phyloP scores from a whole-genome alignment of 2,113 vertebrate genomes.

The Mesitornis unicolor region DNA sequence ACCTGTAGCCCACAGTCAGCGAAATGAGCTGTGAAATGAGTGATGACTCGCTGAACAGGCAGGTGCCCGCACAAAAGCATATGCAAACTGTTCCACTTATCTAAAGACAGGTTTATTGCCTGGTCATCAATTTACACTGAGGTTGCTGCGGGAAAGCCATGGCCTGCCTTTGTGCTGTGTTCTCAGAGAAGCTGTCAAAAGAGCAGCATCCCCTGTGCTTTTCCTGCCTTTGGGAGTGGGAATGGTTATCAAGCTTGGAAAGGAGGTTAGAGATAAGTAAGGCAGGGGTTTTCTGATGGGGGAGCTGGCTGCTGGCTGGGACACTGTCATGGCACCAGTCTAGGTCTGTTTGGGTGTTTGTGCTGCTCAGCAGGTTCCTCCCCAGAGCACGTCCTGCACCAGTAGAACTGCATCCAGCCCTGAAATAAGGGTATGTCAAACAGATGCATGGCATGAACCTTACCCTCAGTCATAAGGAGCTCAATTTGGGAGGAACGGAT shows the following conservation, averaged over 20 bases:
- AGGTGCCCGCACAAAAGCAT: conserved; percentile 17
- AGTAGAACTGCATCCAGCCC: background rate
- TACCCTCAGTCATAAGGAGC: background rate
- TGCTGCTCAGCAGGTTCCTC: background rate
- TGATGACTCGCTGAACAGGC: conserved; percentile 45
- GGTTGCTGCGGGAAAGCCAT: background rate
- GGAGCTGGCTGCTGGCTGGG: background rate
- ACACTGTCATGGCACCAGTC: fast-evolving
- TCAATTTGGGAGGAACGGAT: background rate
- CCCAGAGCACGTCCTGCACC: fast-evolving
- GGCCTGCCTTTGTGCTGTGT: background rate
- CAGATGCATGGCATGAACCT: no score
- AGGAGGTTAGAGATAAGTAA: background rate
- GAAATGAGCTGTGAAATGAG: conserved; percentile 61
- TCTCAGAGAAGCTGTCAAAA: background rate
- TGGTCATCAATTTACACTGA: conserved; percentile 11
- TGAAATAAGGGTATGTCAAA: fast-evolving
- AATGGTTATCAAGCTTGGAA: background rate
- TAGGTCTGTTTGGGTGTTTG: background rate
- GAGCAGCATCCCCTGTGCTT: background rate
- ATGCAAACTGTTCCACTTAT: conserved; percentile 35
- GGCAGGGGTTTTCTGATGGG: background rate
- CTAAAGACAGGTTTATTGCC: conserved; percentile 45
- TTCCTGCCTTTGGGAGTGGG: background rate
- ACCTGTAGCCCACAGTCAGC: conserved; percentile 18